A percentile compares a stretch with the other conserved stretches of the same genome.
phyloP scores from a whole-genome alignment of 2,888 invertebrate species.

The Cephus runcator region DNA sequence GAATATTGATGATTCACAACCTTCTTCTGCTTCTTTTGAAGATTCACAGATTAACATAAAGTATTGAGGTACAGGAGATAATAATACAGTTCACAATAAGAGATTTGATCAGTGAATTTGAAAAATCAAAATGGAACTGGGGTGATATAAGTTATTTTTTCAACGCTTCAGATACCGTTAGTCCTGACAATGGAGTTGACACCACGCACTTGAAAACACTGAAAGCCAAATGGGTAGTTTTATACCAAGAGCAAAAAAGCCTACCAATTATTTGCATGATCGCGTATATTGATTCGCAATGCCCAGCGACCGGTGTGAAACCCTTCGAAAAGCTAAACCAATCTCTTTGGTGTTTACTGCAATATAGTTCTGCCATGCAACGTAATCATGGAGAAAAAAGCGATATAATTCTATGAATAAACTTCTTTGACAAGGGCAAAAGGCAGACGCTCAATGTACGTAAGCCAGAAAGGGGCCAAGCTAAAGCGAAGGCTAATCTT shows the following conservation, averaged over 20 bases:
- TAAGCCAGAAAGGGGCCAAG: slow-evolving; percentile 17
- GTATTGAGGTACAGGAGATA: background rate
- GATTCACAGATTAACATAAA: background rate
- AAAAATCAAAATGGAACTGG: background rate
- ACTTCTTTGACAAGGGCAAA: slow-evolving; percentile 8
- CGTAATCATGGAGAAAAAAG: slow-evolving; percentile 27
- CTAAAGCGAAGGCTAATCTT: slow-evolving; percentile 19
- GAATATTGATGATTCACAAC: background rate
- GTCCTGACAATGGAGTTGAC: slow-evolving; percentile 17
- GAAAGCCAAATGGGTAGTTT: slow-evolving; percentile 30
- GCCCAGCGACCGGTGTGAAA: slow-evolving; percentile 16
- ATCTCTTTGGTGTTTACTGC: slow-evolving; percentile 21
- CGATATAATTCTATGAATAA: slow-evolving; percentile 15
- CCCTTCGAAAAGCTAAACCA: slow-evolving; percentile 15
- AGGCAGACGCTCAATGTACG: slow-evolving; percentile 16
- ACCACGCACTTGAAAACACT: slow-evolving; percentile 29
- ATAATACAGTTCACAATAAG: no score
- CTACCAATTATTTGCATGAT: background rate
- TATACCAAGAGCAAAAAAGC: slow-evolving; percentile 13
- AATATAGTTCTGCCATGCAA: slow-evolving; percentile 30
- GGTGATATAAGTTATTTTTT: background rate
- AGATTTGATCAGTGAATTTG: background rate
- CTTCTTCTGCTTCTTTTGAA: background rate
- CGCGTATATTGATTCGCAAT: slow-evolving; percentile 2
- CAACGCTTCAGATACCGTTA: background rate